Percentiles rank a stretch among this genome's conserved stretches.
phyloP scores from a whole-genome alignment of 2,113 vertebrate genomes.

The Donacobius atricapilla region DNA sequence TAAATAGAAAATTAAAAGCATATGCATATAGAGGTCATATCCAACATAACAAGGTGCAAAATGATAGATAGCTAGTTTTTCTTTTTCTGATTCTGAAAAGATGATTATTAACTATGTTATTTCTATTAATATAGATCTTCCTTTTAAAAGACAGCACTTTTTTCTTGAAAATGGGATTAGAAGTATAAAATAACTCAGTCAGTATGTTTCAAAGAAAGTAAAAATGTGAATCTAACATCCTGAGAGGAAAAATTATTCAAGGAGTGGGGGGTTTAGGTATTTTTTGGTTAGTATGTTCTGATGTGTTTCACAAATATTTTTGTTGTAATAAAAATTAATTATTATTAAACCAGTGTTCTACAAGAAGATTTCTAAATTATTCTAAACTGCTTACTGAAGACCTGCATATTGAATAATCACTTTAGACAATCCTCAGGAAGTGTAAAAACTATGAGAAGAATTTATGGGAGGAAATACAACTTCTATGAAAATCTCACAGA shows the following conservation, averaged over 20 bases:
- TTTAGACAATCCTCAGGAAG: neutral
- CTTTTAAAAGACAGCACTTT: neutral
- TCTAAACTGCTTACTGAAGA: neutral
- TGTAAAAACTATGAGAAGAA: neutral
- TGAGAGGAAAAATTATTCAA: neutral
- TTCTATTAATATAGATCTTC: neutral
- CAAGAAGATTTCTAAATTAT: neutral
- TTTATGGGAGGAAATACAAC: neutral
- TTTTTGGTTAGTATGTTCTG: neutral
- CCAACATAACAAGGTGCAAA: neutral
- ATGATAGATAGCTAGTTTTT: neutral
- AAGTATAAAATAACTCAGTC: neutral
- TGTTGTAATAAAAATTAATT: neutral
- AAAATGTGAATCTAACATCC: neutral
- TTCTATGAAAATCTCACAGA: neutral
- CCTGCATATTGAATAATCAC: neutral
- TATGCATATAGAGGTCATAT: neutral
- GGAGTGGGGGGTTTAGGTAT: neutral
- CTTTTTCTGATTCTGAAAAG: neutral
- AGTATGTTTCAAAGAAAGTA: neutral
- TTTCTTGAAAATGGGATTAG: neutral
- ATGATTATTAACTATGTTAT: neutral
- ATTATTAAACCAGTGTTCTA: neutral
- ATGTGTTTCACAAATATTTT: neutral
- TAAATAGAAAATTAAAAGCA: neutral